Conservation (phyloP, 2,888 invertebrate genomes). For the Amiota minor region DNA sequence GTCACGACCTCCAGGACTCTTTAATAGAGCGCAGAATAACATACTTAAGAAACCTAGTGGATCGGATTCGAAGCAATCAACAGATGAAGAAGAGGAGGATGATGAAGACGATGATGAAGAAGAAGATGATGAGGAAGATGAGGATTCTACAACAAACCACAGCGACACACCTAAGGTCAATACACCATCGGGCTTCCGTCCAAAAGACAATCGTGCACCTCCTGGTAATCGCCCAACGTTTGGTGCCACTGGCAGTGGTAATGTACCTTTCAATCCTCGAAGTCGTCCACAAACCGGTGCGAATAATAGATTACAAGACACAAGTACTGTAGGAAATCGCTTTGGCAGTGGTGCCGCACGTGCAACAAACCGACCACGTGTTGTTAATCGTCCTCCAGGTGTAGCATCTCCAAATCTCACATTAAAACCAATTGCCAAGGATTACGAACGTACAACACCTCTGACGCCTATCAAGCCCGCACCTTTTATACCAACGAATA, state of each 20-base stretch:
- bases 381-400: constrained; percentile 66
- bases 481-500: constrained; percentile 68
- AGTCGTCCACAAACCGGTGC: constrained; percentile 33
- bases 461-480: constrained; percentile 65
- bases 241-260: constrained; percentile 42
- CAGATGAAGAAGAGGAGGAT: constrained; percentile 47
- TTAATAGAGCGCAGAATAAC: constrained; percentile 42
- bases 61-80: constrained; percentile 21
- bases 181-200: constrained; percentile 39
- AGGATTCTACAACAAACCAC: constrained; percentile 8
- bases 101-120: constrained; percentile 45
- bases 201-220: constrained; percentile 53
- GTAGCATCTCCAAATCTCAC: constrained; percentile 62
- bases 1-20: constrained; percentile 39
- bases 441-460: constrained; percentile 63
- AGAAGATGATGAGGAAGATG: constrained; percentile 20
- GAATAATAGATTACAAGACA: constrained; percentile 32
- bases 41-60: constrained; percentile 39
- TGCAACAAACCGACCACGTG: constrained; percentile 59
- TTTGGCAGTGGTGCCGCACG: constrained; percentile 46
- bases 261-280: constrained; percentile 56
- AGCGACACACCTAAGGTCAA: constrained; percentile 42
- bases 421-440: constrained; percentile 66
- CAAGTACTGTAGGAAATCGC: constrained; percentile 42
- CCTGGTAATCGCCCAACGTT: constrained; percentile 51